Evolutionary conservation across 2,888 invertebrate genomes (phyloP), one percentile per base, ranked within the genome.

Genomic region (Geotrupes spiniger): DNA sequence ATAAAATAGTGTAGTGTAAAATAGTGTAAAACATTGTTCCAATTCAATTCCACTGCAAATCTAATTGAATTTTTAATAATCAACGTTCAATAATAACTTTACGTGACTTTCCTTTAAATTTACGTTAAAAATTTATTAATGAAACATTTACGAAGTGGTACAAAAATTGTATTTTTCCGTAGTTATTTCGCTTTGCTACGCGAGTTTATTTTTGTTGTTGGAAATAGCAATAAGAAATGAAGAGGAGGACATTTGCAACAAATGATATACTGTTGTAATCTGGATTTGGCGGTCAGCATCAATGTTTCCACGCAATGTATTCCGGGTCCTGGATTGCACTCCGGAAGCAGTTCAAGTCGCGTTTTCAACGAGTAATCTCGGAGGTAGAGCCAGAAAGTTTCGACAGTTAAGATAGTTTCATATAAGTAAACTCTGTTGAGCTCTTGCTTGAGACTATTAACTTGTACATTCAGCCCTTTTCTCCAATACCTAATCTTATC

Each of bases 271-370:
- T 65, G 63, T 66, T 66, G 67, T 69, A 70, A 70, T 71, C 69
- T 70, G 59, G 65, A 66, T 66, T 66, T 63, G 63, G 68, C 68
- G 70, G 70, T 70, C 70, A 70, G 65, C 72, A 69, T 70, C 68
- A 70, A 70, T 70, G 70, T 71, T 72, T 72, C 66, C 66, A 64
- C 63, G 66, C 71, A 66, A 72, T 72, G 65, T 70, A 72, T 63
- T 68, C 62, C 62, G 64, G 64, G 62, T 62, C 64, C 63, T 59
- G 66, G 66, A 66, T 67, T 66, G 64, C 64, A 65, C 64, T 64
- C 64, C 61, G 63, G 64, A 64, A 65, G 65, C 65, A 67, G 64
- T 64, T 63, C 57, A 58, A 59, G 59, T 62, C 58, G 60, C 63
- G 53, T 52, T 52, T 62, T 63, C 64, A 64, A 65, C 65, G 64